Conservation (phyloP, 2,888 invertebrate species). For the Lycaena phlaeas region DNA sequence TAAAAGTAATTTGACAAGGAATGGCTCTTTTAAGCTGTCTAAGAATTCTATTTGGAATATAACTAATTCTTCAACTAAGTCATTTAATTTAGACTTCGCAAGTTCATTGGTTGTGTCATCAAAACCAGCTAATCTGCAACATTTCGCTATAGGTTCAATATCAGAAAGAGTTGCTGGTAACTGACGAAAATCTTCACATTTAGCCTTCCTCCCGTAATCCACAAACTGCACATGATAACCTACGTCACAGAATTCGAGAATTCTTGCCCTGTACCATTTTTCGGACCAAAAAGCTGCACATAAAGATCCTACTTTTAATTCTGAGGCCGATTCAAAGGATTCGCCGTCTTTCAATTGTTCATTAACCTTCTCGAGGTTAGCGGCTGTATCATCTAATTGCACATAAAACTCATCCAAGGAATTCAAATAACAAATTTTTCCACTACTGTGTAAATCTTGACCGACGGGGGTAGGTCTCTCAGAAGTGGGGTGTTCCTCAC, state of each 20-base stretch:
- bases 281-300: slow-evolving; percentile 79
- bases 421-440: slow-evolving; percentile 78
- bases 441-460: slow-evolving; percentile 60
- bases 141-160: slow-evolving; percentile 75
- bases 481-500: slow-evolving; percentile 45
- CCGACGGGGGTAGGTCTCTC: slow-evolving; percentile 57
- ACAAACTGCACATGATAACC: slow-evolving; percentile 76
- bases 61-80: slow-evolving; percentile 36
- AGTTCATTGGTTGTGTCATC: slow-evolving; percentile 58
- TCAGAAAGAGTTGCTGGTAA: slow-evolving; percentile 74
- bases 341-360: slow-evolving; percentile 67
- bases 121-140: slow-evolving; percentile 72
- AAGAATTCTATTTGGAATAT: slow-evolving; percentile 75
- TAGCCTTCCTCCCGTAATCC: slow-evolving; percentile 80
- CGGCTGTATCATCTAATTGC: slow-evolving; percentile 72
- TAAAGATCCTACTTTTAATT: slow-evolving; percentile 72
- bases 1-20: slow-evolving; percentile 71
- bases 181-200: slow-evolving; percentile 71
- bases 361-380: slow-evolving; percentile 75
- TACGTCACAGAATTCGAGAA: slow-evolving; percentile 71
- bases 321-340: slow-evolving; percentile 60
- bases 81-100: slow-evolving; percentile 45
- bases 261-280: slow-evolving; percentile 78
- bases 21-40: slow-evolving; percentile 70
- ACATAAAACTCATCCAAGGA: slow-evolving; percentile 83